Evolutionary conservation across 92 coral and sea anemone genomes (phyloP).

Genomic region (Umimayanthus kanabou): DNA sequence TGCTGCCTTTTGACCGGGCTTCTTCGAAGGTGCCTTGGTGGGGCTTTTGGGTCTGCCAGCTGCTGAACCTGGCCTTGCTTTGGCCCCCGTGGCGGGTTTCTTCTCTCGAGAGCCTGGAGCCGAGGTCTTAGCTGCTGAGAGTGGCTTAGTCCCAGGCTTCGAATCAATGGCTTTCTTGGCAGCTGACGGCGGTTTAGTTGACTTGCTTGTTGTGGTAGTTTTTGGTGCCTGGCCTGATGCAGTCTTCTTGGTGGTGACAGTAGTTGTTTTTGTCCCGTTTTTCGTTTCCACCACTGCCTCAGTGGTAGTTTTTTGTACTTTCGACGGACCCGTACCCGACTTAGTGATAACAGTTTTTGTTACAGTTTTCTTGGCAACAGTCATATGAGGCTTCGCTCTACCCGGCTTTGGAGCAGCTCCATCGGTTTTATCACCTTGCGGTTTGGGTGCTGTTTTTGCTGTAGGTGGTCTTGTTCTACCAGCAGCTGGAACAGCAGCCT

Average conservation of each 20-base stretch:
- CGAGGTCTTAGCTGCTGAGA: not conserved
- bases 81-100: conserved; percentile 32
- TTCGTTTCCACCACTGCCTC: conserved; percentile 17
- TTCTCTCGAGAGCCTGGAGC: conserved; percentile 36
- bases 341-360: conserved; percentile 40
- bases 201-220: conserved; percentile 40
- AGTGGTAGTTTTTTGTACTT: conserved; percentile 31
- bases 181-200: conserved; percentile 30
- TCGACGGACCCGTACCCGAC: conserved; percentile 40
- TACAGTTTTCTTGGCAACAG: conserved; percentile 38
- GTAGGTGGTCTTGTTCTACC: conserved; percentile 14
- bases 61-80: conserved; percentile 30
- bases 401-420: conserved; percentile 28
- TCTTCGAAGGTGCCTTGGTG: conserved; percentile 30
- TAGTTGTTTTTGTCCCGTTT: conserved; percentile 30
- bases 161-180: conserved; percentile 21
- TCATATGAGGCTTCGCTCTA: conserved; percentile 25
- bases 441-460: conserved; percentile 19
- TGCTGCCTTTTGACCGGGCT: conserved; percentile 10
- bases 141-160: conserved; percentile 27
- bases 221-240: conserved; percentile 41
- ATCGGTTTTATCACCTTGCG: not conserved
- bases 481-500: not conserved
- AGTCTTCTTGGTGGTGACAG: conserved; percentile 37
- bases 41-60: not conserved